Percentiles rank a stretch among this genome's conserved stretches.
Evolutionary conservation across 1,140 invertebrate genomes (phyloP).

Genomic region (Hestina assimilis): DNA sequence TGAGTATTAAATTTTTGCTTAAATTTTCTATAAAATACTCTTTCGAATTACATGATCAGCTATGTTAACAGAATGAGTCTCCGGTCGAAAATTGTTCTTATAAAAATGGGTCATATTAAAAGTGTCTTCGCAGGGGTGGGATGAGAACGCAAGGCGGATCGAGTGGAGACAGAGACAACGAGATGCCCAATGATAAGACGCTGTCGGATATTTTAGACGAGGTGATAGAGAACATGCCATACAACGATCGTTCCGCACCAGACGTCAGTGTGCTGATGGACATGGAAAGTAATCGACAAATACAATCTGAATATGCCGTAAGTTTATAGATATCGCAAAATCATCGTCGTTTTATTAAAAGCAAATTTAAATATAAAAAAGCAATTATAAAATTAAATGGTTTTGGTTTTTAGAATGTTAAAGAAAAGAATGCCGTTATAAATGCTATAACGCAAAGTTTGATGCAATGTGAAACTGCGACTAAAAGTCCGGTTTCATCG

Average conservation of each 20-base stretch:
- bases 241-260: slow-evolving; percentile 50
- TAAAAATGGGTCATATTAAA: not conserved
- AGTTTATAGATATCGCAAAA: no score
- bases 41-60: no score
- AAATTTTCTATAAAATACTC: no score
- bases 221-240: slow-evolving; percentile 85
- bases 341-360: no score
- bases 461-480: slow-evolving; percentile 87
- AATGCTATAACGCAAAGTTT: slow-evolving; percentile 93
- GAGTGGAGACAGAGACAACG: slow-evolving; percentile 50
- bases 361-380: no score
- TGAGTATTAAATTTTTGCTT: no score
- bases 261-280: slow-evolving; percentile 52
- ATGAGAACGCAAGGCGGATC: not conserved
- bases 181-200: slow-evolving; percentile 81
- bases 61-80: no score
- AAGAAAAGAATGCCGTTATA: slow-evolving; percentile 89
- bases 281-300: slow-evolving; percentile 37
- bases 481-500: slow-evolving; percentile 81
- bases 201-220: slow-evolving; percentile 90
- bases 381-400: no score
- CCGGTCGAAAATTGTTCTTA: not conserved
- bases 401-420: slow-evolving; percentile 71
- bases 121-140: not conserved
- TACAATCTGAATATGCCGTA: slow-evolving; percentile 27